A percentile compares a stretch with the other conserved stretches of the same genome.
Evolutionary conservation across 2,888 invertebrate genomes (phyloP).

Genomic region (Agrotis puta): DNA sequence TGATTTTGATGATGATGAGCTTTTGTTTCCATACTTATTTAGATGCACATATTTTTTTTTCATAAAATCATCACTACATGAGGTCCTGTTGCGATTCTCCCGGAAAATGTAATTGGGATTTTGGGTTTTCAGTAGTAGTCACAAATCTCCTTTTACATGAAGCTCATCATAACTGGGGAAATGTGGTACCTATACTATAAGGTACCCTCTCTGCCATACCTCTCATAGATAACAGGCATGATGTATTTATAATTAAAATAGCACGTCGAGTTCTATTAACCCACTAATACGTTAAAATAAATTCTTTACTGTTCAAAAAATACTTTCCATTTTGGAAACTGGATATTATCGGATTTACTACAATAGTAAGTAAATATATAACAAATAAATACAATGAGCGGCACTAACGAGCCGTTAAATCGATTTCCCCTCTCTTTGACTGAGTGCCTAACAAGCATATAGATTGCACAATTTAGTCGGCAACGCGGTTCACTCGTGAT

Average conservation of each 20-base stretch:
- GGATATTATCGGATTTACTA: constrained; percentile 9
- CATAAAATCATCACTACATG: too few species aligned
- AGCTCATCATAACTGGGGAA: too few species aligned
- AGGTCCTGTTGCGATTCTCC: too few species aligned
- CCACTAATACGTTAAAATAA: neutral
- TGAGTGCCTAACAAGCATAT: constrained; percentile 12
- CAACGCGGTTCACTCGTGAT: neutral
- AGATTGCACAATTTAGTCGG: constrained; percentile 22
- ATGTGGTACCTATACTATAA: too few species aligned
- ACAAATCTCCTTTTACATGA: too few species aligned
- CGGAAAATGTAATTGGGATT: too few species aligned
- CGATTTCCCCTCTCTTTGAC: constrained; percentile 15
- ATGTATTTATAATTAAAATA: neutral
- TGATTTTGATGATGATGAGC: too few species aligned
- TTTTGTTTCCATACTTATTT: too few species aligned
- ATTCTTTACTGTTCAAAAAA: neutral
- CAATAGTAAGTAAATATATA: constrained; percentile 7
- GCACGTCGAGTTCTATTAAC: neutral
- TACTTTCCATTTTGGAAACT: constrained; percentile 1
- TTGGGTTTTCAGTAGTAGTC: too few species aligned
- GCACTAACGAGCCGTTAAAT: constrained; percentile 33
- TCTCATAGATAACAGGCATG: too few species aligned
- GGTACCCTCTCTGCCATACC: too few species aligned
- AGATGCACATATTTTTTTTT: too few species aligned
- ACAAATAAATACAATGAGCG: constrained; percentile 30